Base-by-base conservation (phyloP, 2,113 vertebrate genomes). In the Rhagologus leucostigma region DNA sequence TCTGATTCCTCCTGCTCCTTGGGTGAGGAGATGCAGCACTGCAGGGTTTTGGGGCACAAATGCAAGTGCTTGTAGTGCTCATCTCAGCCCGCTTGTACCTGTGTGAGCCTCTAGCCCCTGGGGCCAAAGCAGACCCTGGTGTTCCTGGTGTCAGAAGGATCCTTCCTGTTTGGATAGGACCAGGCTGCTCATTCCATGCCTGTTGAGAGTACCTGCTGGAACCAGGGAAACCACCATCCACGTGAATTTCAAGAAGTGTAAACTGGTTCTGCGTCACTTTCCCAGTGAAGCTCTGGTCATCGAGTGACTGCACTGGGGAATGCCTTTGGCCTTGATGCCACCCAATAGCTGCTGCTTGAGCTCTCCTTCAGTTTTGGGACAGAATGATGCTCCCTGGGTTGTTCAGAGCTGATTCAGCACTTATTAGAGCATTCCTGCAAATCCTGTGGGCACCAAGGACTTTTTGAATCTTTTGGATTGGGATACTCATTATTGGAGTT, bases 221-320 rank as follows among this genome's bases (percentile, higher is more conserved):
- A 53, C 46, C 50, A 81, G 80, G 46, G 50, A 70, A 81, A 39
- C 29, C 17, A 33, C 9, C 46, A 26, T 53, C 17, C 18, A 3
- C 0, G 0, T 15, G 23, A 17, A 32, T 16, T 55, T 18, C 41
- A 65, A 29, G 42, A 56, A 67, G 15, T 7, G 6, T 33, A 7
- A 41, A 26, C 26, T 42, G 33, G 33, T 75, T 81, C 52, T 74
- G 29, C 46, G 46, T 42, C 0, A 0, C 37, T 67, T 60, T 30
- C 23, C 13, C 52, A 63, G 50, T 1, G 9, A 42, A 87, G 27
- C 59, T 84, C 13, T 81, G 81, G 41, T 71, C 19, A 22, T n/a
- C 13, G 4, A 29, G 52, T 44, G 68, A 5, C 39, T 30, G 53
- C 30, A 1, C 33, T 41, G 82, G 55, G 52, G 29, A 68, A 12